Percentiles rank a stretch among this genome's conserved stretches.
Conservation (phyloP, 2,797 vertebrate species). For the Chelon auratus region DNA sequence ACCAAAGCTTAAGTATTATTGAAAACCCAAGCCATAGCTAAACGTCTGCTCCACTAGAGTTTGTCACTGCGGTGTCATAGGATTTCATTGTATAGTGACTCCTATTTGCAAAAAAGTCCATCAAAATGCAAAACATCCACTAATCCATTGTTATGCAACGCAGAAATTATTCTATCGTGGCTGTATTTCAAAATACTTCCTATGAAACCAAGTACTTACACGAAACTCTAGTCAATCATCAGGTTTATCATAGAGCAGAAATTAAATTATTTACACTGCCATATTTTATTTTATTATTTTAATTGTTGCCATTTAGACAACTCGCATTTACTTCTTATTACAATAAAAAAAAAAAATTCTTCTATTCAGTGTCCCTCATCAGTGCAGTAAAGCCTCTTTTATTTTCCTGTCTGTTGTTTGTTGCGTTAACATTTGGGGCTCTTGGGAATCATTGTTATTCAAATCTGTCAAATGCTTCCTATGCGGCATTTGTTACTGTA, state of each 20-base stretch:
- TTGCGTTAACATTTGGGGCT: constrained; percentile 52
- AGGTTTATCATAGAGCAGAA: neutral
- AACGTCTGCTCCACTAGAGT: constrained; percentile 1
- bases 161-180: constrained; percentile 16
- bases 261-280: constrained; percentile 31
- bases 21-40: constrained; percentile 53
- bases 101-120: constrained; percentile 25
- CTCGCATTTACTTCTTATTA: constrained; percentile 1
- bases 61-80: constrained; percentile 21
- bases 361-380: constrained; percentile 21
- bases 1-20: constrained; percentile 39
- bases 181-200: constrained; percentile 1
- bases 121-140: constrained; percentile 35
- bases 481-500: constrained; percentile 81
- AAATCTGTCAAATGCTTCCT: constrained; percentile 68
- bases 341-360: constrained; percentile 12
- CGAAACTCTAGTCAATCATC: constrained; percentile 3
- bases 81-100: constrained; percentile 15
- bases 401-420: constrained; percentile 35
- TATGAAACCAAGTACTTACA: neutral
- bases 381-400: constrained; percentile 42
- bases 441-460: constrained; percentile 51
- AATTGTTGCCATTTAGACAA: constrained; percentile 34
- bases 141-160: constrained; percentile 32
- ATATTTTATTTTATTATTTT: constrained; percentile 4